Conservation (phyloP, 2,797 vertebrate genomes). For the Notolabrus celidotus region DNA sequence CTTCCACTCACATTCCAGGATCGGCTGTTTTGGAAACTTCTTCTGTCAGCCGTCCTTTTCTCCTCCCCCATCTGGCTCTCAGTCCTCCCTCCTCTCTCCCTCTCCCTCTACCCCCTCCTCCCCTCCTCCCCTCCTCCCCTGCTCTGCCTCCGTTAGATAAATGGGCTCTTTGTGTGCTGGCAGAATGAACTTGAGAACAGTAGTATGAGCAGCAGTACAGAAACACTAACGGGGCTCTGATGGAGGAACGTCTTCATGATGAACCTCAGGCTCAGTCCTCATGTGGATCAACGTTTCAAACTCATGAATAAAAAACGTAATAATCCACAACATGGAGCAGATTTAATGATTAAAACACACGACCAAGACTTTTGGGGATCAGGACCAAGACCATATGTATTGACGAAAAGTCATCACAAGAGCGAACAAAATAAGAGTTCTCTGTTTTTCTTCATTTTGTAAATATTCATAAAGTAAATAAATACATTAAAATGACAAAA, state of each 20-base stretch:
- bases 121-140: constrained; percentile 24
- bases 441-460: no score
- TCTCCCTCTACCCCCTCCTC: constrained; percentile 9
- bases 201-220: constrained; percentile 56
- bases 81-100: background rate
- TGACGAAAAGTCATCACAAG: no score
- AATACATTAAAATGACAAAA: no score
- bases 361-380: no score
- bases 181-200: constrained; percentile 82
- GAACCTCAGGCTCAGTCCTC: no score
- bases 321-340: no score
- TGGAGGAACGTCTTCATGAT: background rate
- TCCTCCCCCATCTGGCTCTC: constrained; percentile 32
- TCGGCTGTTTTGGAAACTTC: constrained; percentile 91
- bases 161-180: constrained; percentile 81
- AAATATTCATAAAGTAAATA: no score
- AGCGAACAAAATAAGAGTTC: no score
- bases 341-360: no score
- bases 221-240: background rate
- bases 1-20: constrained; percentile 90
- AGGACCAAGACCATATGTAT: no score
- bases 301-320: no score
- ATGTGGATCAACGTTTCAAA: no score
- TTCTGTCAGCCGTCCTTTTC: constrained; percentile 67
- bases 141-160: constrained; percentile 67